Evolutionary conservation across 2,797 vertebrate species (phyloP).

Genomic region (Mormyrops boulengeri): DNA sequence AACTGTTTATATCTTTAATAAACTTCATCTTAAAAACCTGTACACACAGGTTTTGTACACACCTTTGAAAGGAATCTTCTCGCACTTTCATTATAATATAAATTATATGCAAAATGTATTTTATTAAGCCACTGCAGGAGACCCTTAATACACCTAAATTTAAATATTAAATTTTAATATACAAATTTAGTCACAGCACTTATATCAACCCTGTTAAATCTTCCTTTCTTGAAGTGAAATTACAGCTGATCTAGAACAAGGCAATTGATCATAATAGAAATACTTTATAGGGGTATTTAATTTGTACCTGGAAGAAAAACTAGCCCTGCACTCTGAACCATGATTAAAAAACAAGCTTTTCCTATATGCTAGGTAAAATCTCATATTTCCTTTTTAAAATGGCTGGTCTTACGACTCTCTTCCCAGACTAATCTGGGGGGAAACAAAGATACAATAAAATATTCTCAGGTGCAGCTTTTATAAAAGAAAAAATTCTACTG

Average conservation of each 20-base stretch:
- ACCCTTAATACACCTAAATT: slow-evolving; percentile 44
- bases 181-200: slow-evolving; percentile 52
- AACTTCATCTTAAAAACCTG: slow-evolving; percentile 29
- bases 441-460: slow-evolving; percentile 42
- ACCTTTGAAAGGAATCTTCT: slow-evolving; percentile 15
- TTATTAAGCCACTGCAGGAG: slow-evolving; percentile 42
- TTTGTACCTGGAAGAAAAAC: slow-evolving; percentile 42
- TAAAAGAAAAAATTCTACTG: background rate
- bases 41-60: slow-evolving; percentile 40
- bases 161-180: slow-evolving; percentile 58
- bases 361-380: slow-evolving; percentile 27
- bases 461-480: slow-evolving; percentile 29
- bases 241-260: slow-evolving; percentile 37
- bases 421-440: slow-evolving; percentile 49
- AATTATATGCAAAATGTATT: slow-evolving; percentile 28
- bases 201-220: slow-evolving; percentile 49
- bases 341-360: background rate
- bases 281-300: slow-evolving; percentile 53
- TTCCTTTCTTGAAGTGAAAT: slow-evolving; percentile 37
- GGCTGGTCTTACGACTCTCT: slow-evolving; percentile 37
- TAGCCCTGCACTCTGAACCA: slow-evolving; percentile 31
- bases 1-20: slow-evolving; percentile 17
- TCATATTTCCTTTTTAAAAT: slow-evolving; percentile 24
- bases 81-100: slow-evolving; percentile 22
- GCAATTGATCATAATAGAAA: slow-evolving; percentile 57